Percentiles rank a stretch among this genome's conserved stretches.
phyloP scores from a whole-genome alignment of 2,888 invertebrate species.

The Tanaodytes sp. region DNA sequence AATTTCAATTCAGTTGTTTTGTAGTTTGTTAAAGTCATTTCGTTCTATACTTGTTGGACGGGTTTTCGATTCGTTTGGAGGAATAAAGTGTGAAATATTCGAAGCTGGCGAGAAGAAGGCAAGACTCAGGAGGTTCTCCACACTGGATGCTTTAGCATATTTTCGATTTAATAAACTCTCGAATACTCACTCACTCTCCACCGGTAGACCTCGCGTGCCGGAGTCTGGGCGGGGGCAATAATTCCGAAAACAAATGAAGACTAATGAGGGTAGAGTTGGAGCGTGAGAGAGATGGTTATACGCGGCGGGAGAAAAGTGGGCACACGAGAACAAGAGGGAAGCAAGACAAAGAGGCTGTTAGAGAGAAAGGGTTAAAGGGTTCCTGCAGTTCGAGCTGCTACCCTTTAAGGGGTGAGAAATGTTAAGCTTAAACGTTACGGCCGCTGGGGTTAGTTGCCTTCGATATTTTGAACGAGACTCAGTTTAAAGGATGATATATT shows the following conservation, averaged over 20 bases:
- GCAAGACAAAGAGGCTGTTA: constrained; percentile 57
- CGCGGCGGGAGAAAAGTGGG: constrained; percentile 49
- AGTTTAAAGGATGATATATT: constrained; percentile 71
- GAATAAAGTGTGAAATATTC: constrained; percentile 15
- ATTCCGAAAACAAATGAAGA: constrained; percentile 73
- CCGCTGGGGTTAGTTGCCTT: constrained; percentile 67
- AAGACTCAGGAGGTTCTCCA: constrained; percentile 9
- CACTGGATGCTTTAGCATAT: constrained; percentile 39
- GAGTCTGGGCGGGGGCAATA: constrained; percentile 66
- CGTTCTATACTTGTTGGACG: too few relatives aligned
- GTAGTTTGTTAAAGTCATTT: too few relatives aligned
- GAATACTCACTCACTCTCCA: constrained; percentile 58
- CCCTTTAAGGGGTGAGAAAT: constrained; percentile 72
- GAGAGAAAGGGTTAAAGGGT: constrained; percentile 68
- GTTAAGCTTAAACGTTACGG: constrained; percentile 71
- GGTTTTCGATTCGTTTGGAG: background rate
- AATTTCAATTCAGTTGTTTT: too few relatives aligned
- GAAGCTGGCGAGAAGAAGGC: background rate
- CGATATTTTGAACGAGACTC: constrained; percentile 58
- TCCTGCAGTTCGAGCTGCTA: constrained; percentile 58
- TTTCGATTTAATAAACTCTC: constrained; percentile 57
- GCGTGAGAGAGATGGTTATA: constrained; percentile 58
- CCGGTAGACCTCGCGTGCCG: constrained; percentile 60
- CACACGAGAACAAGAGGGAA: constrained; percentile 47
- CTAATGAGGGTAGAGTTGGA: constrained; percentile 71